Base-by-base conservation (phyloP, 2,888 invertebrate species). In the Drosophila algonquin region DNA sequence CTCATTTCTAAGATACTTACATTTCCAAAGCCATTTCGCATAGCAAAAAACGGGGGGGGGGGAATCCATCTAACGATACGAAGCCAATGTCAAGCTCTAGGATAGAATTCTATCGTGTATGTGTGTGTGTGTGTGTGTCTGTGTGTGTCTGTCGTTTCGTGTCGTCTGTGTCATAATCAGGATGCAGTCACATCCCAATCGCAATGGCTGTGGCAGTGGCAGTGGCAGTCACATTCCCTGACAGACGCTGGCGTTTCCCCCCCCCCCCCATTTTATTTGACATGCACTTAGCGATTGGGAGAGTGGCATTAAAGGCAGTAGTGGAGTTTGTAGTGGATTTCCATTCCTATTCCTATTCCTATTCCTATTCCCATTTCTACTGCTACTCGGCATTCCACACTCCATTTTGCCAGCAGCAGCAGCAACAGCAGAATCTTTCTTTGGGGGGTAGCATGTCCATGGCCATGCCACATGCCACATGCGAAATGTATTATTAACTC, bases 401-500 rank as follows among this genome's bases (percentile, higher is more conserved):
- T 1, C 10, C 16, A 48, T 30, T 40, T 30, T 40, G 21, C 27
- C 27, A 60, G 32, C 56, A 18, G 47, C 30, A 30, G 3, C 30
- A 30, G 3, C 21, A 21, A 24, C 24, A 10, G 30, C 21, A 27
- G 64, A 1, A 63, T 44, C 55, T n/a, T 46, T 68, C 50, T 51
- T 51, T 55, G 32, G 40, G 35, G 14, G 3, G 12, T 0, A 5
- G 40, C 24, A 24, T 24, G 21, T 3, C 21, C 21, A 24, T 24
- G 24, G 4, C 24, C 40, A 40, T 40, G 40, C n/a, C 40, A 40
- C 40, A 40, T 40, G 40, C n/a, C 40, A 40, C 40, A 67, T 67
- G 65, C 69, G 47, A 68, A 67, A 75, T 77, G 81, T 80, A 81
- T 80, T 80, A 80, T 80, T 81, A 84, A 84, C 79, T 84, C 84